Conservation (phyloP, 64 coral and sea anemone genomes). For the Exaiptasia diaphana region DNA sequence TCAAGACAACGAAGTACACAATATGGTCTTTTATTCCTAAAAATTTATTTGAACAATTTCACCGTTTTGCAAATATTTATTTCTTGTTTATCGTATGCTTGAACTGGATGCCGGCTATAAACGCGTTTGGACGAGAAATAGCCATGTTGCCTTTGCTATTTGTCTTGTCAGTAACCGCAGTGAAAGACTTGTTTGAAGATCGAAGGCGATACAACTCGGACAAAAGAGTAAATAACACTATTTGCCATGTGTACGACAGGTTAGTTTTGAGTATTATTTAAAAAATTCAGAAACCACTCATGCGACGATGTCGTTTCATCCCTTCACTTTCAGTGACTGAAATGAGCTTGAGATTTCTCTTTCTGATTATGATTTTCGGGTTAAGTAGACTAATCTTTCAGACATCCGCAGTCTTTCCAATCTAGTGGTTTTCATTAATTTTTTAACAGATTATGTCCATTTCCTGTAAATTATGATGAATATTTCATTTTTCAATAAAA, state of each 20-base stretch:
- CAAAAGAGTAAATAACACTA: conserved; percentile 88
- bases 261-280: conserved; percentile 14
- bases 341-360: too few species aligned
- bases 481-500: too few species aligned
- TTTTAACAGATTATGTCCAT: too few species aligned
- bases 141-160: conserved; percentile 87
- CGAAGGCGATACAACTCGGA: conserved; percentile 86
- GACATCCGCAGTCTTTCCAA: too few species aligned
- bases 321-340: too few species aligned
- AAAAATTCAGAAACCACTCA: neutral
- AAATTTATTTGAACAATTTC: conserved; percentile 98
- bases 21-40: conserved; percentile 95
- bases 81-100: conserved; percentile 88
- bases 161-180: conserved; percentile 82
- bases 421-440: too few species aligned
- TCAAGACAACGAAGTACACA: conserved; percentile 99
- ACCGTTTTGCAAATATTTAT: conserved; percentile 98
- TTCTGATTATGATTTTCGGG: too few species aligned
- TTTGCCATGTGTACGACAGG: conserved; percentile 83
- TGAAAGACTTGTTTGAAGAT: conserved; percentile 99
- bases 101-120: conserved; percentile 95
- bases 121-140: conserved; percentile 95
- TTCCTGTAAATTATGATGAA: too few species aligned
- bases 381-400: too few species aligned
- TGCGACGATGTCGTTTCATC: too few species aligned